phyloP scores from a whole-genome alignment of 2,888 invertebrate genomes.

The Omphaloscelis lunosa region DNA sequence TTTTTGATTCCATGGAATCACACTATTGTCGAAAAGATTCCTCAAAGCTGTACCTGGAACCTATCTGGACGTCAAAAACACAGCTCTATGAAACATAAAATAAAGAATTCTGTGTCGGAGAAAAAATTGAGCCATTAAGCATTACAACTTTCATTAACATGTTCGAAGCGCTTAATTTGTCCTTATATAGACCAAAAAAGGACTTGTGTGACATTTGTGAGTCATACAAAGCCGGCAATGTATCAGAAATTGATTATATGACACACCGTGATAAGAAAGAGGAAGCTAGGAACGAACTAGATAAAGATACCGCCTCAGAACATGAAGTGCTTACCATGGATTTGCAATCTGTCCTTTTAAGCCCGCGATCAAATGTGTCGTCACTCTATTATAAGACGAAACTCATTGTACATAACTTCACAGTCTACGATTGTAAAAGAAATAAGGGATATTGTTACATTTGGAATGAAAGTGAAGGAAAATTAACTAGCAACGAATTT shows the following conservation, averaged over 20 bases:
- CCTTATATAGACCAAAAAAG: constrained; percentile 3
- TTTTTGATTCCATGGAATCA: constrained; percentile 11
- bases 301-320: neutral
- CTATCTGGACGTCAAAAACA: constrained; percentile 23
- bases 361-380: constrained; percentile 36
- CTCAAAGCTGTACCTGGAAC: constrained; percentile 27
- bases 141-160: neutral
- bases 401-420: constrained; percentile 27
- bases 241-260: constrained; percentile 3
- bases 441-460: constrained; percentile 38
- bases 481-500: constrained; percentile 31
- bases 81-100: neutral
- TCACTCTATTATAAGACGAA: constrained; percentile 31
- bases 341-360: constrained; percentile 33
- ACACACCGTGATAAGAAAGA: constrained; percentile 7
- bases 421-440: constrained; percentile 25
- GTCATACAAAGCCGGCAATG: constrained; percentile 13
- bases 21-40: constrained; percentile 25
- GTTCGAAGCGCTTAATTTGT: constrained; percentile 1
- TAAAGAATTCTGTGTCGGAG: constrained; percentile 4
- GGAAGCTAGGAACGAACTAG: constrained; percentile 1
- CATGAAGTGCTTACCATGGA: constrained; percentile 26
- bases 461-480: constrained; percentile 40
- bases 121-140: constrained; percentile 5
- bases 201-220: constrained; percentile 14